These are phyloP conservation scores for Zaprionus capensis DNA, from an alignment of 1,140 invertebrate species.

Conservation along the genomic window DNA sequence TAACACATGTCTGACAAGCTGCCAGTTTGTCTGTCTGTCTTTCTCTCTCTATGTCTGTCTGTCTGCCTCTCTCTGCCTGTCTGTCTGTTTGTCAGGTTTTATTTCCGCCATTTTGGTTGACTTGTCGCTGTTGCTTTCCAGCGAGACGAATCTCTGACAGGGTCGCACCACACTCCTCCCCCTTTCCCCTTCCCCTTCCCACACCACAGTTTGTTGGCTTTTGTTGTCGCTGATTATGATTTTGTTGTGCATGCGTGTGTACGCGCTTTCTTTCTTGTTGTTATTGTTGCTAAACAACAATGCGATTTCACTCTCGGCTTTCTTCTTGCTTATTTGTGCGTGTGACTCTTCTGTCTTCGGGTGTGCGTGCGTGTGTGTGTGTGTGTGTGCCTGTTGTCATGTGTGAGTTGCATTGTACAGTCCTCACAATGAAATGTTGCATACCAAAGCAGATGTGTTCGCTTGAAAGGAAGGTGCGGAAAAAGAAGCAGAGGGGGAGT, in stretches of 20 bases:
- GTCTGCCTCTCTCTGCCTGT: not conserved
- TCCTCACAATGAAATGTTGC: conserved; percentile 11
- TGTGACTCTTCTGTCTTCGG: conserved; percentile 1
- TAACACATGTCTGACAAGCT: conserved; percentile 8
- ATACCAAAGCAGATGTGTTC: conserved; percentile 4
- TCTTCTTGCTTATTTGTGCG: conserved; percentile 30
- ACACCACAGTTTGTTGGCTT: conserved; percentile 7
- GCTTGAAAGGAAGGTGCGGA: not conserved
- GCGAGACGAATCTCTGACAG: conserved; percentile 23
- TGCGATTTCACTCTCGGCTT: conserved; percentile 15
- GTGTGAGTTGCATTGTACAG: conserved; percentile 8
- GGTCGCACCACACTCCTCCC: not conserved
- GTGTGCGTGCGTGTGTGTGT: not conserved
- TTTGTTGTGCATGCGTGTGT: conserved; percentile 7
- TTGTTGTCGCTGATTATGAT: conserved; percentile 41
- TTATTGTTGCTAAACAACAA: conserved; percentile 38
- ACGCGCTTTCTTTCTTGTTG: conserved; percentile 16
- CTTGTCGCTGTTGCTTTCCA: conserved; percentile 11
- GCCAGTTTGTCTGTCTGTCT: not conserved
- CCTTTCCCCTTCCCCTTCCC: not conserved
- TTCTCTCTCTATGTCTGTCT: not conserved
- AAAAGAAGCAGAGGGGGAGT: not conserved
- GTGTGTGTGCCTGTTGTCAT: not conserved
- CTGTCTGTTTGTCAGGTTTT: conserved; percentile 6
- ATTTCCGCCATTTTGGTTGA: conserved; percentile 11